Conservation (phyloP, 2,797 vertebrate genomes). For the Rhadinocentrus ornatus region DNA sequence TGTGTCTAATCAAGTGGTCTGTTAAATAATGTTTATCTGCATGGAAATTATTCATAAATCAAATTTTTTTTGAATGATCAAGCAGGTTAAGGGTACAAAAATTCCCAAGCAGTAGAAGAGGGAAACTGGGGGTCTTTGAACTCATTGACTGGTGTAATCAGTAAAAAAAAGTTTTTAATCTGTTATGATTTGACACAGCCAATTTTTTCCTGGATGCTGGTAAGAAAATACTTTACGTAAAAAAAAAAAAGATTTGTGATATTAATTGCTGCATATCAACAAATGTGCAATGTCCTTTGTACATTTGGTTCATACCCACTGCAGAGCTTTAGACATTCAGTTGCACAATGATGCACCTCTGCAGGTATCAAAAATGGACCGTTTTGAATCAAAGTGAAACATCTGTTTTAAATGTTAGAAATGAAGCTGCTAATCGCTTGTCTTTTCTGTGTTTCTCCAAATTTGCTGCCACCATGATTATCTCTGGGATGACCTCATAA, state of each 20-base stretch:
- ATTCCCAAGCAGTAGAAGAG: neutral
- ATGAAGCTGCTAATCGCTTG: conserved; percentile 68
- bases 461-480: conserved; percentile 49
- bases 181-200: conserved; percentile 60
- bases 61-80: neutral
- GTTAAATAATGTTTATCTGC: neutral
- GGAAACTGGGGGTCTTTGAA: conserved; percentile 14
- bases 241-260: conserved; percentile 44
- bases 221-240: no score
- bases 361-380: conserved; percentile 35
- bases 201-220: conserved; percentile 36
- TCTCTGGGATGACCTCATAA: conserved; percentile 48
- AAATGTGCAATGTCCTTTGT: conserved; percentile 18
- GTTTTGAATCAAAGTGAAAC: conserved; percentile 34
- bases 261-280: conserved; percentile 55
- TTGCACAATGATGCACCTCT: conserved; percentile 11
- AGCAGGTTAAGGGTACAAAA: neutral
- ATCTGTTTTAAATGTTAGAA: conserved; percentile 38
- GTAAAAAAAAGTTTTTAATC: no score
- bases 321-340: neutral
- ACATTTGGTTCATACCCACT: conserved; percentile 13
- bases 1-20: neutral
- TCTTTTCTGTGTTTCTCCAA: conserved; percentile 27
- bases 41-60: conserved; percentile 2
- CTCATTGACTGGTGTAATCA: conserved; percentile 51